Base-by-base conservation (phyloP, 2,888 invertebrate genomes). In the Serripes groenlandicus region DNA sequence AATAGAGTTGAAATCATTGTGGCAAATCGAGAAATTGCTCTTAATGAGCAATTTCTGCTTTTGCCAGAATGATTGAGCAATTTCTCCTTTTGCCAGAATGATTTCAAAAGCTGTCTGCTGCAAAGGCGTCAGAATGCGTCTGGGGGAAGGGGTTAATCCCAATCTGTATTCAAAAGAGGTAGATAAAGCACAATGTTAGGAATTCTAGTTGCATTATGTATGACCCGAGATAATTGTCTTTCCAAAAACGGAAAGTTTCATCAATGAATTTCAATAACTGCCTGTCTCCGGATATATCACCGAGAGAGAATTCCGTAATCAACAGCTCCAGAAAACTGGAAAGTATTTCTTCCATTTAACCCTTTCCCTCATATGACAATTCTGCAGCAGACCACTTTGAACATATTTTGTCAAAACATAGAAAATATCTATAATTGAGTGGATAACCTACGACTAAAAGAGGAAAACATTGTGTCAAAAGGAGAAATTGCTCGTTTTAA, bases 201-300 rank as follows among this genome's bases (percentile, higher is more conserved):
- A n/a, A 34, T 32, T 62, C 30, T 34, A 62, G n/a, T 18, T 34
- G 34, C 62, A 34, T 34, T 62, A 34, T 21, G n/a, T n/a, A n/a
- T n/a, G 34, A 35, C 21, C 23, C 30, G 3, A 34, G 32, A 62
- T 34, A 32, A 62, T 62, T 62, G 32, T n/a, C 21, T 62, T 62
- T 62, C 62, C 62, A 21, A 62, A 62, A 62, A 62, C 32, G 62
- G 62, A 62, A 62, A 62, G 62, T 34, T 62, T 62, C 62, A 62
- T 62, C 62, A 62, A 62, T 62, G 62, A 62, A 62, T 60, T 60
- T 60, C 60, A 60, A 60, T 62, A n/a, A 49, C 49, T 49, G 49
- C 49, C 49, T 34, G 62, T 32, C 62, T 34, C n/a, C 21, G 34
- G 62, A 62, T 62, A 11, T 32, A 62, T 58, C n/a, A 15, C n/a